Evolutionary conservation across 53 echinoderm and acorn worm genomes (phyloP), one percentile per base, ranked within the genome.

Genomic region (Holothuria scabra): DNA sequence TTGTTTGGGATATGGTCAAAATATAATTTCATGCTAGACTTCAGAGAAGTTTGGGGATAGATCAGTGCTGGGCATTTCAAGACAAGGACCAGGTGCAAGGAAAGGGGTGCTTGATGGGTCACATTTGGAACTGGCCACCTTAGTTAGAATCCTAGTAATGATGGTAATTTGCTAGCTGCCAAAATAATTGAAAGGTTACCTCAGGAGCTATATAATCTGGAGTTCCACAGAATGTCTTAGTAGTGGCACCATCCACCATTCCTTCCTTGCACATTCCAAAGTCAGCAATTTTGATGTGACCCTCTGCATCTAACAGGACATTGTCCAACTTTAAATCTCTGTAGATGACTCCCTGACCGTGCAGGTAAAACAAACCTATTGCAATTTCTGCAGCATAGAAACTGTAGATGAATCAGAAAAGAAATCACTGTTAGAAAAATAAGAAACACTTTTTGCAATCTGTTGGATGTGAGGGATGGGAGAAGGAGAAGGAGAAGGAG

Each of bases 181-280:
- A 41, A 52, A 52, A 52, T 16, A 52, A n/a, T 9, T 1, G 18
- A 14, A 55, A 35, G 21, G 61, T 48, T 72, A 99, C 99, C 99
- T 99, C 99, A 13, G 99, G 99, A 83, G 99, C 99, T 37, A 99
- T 99, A 82, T 99, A 99, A 84, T 99, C 99, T n/a, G 99, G 99
- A 12, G 99, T 99, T 8, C 99, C 99, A 55, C 99, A 99, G 91
- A 99, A 99, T 58, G 99, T 99, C 70, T 92, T 89, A 9, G 99
- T 99, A 18, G 94, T 99, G 56, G 89, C 87, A 7, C 91, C 91
- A 14, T 99, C 94, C 11, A 83, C 72, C 99, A 99, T 99, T 46
- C 89, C 83, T 28, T 99, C 99, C 70, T 99, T 99, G 85, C 99
- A 99, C 99, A 99, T 99, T 52, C 99, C 99, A 87, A 99, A 99